Evolutionary conservation across 2,113 vertebrate species (phyloP).

Genomic region (rabbit (Oryctolagus cuniculus)): DNA sequence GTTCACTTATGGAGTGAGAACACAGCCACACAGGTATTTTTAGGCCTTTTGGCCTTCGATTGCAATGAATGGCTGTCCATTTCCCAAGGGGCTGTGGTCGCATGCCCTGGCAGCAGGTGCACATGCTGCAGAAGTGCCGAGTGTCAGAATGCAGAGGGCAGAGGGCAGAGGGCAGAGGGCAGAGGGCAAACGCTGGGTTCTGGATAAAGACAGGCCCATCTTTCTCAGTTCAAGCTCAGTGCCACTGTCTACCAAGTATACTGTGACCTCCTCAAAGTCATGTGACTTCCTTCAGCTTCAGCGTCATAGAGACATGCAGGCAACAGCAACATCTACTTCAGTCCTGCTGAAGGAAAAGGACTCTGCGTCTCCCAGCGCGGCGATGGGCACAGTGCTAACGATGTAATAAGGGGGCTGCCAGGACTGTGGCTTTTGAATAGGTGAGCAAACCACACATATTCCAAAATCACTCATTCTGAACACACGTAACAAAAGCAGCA

Average conservation of each 20-base stretch:
- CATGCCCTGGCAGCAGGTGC: not conserved
- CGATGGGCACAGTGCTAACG: not conserved
- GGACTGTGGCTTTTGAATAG: not conserved
- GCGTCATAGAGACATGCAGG: not conserved
- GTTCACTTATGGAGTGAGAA: not conserved
- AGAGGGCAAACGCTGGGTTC: not conserved
- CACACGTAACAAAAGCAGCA: not conserved
- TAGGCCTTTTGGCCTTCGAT: not conserved
- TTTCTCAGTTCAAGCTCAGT: not conserved
- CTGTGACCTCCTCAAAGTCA: not conserved
- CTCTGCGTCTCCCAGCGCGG: not conserved
- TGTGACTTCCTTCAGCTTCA: not conserved
- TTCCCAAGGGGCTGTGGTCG: not conserved
- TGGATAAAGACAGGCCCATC: not conserved
- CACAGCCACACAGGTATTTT: not conserved
- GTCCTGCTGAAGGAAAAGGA: not conserved
- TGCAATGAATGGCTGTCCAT: not conserved
- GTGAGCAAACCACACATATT: not conserved
- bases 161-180: not conserved
- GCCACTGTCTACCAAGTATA: not conserved
- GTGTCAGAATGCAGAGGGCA: slow-evolving; percentile 17
- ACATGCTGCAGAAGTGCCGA: not conserved
- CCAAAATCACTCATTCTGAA: not conserved
- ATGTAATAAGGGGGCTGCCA: not conserved
- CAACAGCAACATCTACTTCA: not conserved